These are phyloP conservation scores for Nipponia nippon DNA, from an alignment of 2,113 vertebrate species.

Conservation along the genomic window DNA sequence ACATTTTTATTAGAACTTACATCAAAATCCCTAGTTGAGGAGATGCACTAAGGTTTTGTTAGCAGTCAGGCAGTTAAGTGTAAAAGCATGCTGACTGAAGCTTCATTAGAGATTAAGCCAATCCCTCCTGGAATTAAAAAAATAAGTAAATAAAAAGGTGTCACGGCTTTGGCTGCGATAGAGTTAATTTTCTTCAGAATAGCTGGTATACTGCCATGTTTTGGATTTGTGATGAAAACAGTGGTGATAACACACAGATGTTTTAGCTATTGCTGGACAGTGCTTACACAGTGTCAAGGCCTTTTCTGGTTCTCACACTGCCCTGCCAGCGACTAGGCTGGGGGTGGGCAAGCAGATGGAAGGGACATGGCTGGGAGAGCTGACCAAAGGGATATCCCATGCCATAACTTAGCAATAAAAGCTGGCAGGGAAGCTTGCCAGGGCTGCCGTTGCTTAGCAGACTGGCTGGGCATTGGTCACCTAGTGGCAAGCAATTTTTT, in stretches of 20 bases:
- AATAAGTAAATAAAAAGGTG: not conserved
- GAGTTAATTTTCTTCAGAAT: not conserved
- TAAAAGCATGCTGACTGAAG: not conserved
- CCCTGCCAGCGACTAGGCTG: not conserved
- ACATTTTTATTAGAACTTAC: not conserved
- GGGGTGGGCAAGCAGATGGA: not conserved
- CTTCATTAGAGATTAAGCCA: not conserved
- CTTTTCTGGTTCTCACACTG: not conserved
- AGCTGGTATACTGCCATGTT: not conserved
- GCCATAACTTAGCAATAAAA: not conserved
- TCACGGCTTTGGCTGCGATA: not conserved
- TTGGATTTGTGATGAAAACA: not conserved
- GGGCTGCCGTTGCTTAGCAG: accelerated
- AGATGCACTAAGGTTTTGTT: not conserved
- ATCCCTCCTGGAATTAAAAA: not conserved
- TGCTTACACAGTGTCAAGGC: not conserved
- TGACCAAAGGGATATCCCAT: not conserved
- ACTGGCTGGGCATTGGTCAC: not conserved
- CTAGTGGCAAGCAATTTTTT: not conserved
- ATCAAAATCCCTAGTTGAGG: not conserved
- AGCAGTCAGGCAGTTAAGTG: not conserved
- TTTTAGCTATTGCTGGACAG: not conserved
- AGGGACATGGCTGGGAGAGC: accelerated
- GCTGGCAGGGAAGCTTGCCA: not conserved
- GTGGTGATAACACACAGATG: not conserved